A percentile compares a stretch with the other conserved stretches of the same genome.
These are phyloP conservation scores for Grapholita molesta DNA, from an alignment of 1,140 invertebrate species.

Conservation along the genomic window DNA sequence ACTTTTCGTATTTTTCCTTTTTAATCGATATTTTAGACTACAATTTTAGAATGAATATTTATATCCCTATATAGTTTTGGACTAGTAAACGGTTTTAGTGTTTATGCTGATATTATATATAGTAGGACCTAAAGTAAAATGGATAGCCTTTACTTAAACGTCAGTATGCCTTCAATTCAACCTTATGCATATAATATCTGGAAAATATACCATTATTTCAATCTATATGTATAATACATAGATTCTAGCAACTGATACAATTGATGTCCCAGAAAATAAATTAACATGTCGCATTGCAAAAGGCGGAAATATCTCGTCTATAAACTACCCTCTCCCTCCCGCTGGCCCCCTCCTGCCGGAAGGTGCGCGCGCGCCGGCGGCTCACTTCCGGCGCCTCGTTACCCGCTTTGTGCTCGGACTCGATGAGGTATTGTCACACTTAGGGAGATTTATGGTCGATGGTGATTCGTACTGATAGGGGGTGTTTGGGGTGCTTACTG, in stretches of 20 bases:
- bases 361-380: not conserved
- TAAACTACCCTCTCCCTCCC: not conserved
- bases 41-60: no score
- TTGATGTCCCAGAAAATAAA: not conserved
- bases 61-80: no score
- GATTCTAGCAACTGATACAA: not conserved
- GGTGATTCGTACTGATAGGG: not conserved
- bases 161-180: no score
- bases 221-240: not conserved
- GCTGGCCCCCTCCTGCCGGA: not conserved
- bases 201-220: no score
- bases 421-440: conserved; percentile 1
- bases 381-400: conserved; percentile 1
- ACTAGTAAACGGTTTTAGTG: no score
- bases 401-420: not conserved
- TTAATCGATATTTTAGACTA: no score
- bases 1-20: no score
- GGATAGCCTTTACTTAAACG: no score
- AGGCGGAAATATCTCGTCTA: not conserved
- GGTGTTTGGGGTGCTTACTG: not conserved
- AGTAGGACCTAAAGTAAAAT: no score
- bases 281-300: not conserved
- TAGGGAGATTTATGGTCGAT: not conserved
- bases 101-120: no score
- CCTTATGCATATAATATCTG: no score